phyloP scores from a whole-genome alignment of 2,113 vertebrate species.

The Sterrhoptilus dennistouni region DNA sequence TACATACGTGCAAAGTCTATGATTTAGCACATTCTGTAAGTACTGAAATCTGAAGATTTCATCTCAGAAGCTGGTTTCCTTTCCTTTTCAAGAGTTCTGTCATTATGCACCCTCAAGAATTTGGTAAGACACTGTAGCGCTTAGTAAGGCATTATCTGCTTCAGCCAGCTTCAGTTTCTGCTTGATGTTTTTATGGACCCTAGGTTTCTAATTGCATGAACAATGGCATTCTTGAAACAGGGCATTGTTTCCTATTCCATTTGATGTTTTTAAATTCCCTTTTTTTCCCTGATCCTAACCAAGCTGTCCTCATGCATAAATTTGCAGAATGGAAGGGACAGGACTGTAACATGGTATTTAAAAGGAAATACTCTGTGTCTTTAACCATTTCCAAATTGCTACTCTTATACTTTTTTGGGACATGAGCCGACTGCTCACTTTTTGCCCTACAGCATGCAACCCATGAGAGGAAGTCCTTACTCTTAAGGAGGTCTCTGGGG shows the following conservation, averaged over 20 bases:
- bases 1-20: neutral
- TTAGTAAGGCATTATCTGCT: conserved; percentile 5
- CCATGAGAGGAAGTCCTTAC: neutral
- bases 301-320: neutral
- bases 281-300: neutral
- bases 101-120: neutral
- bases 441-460: neutral
- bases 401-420: neutral
- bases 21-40: neutral
- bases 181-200: conserved; percentile 45
- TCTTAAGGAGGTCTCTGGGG: conserved; percentile 3
- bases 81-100: neutral
- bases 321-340: neutral
- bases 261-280: neutral
- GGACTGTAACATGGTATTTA: neutral
- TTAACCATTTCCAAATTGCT: conserved; percentile 28
- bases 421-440: neutral
- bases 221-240: conserved; percentile 9
- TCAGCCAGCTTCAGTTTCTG: conserved; percentile 20
- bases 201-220: conserved; percentile 37
- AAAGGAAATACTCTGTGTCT: conserved; percentile 1
- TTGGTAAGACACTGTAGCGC: neutral
- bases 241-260: neutral
- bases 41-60: neutral
- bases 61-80: neutral